Percentiles rank a stretch among this genome's conserved stretches.
These are phyloP conservation scores for Clarias magur DNA, from an alignment of 2,113 vertebrate species.

Conservation along the genomic window DNA sequence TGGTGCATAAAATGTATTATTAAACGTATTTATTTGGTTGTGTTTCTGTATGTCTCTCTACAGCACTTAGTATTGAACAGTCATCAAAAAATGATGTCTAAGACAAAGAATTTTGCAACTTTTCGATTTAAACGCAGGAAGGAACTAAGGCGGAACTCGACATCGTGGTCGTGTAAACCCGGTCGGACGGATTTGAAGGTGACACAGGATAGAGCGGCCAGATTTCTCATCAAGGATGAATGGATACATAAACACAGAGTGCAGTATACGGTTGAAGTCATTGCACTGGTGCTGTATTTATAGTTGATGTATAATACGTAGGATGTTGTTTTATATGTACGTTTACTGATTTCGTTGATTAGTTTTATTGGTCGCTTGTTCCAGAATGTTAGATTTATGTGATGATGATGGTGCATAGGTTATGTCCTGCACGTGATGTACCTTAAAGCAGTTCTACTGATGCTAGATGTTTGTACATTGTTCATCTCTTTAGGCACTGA, in stretches of 20 bases:
- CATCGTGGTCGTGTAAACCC: not conserved
- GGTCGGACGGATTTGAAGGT: constrained; percentile 31
- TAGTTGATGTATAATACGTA: not conserved
- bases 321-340: not conserved
- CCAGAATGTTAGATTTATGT: not conserved
- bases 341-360: not conserved
- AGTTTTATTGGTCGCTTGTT: not conserved
- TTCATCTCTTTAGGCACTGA: not conserved
- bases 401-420: not conserved
- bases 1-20: too few relatives aligned
- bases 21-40: not conserved
- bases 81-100: not conserved
- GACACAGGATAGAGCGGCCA: not conserved
- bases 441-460: too few relatives aligned
- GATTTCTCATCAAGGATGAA: constrained; percentile 40
- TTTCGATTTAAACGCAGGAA: not conserved
- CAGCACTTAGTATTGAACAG: not conserved
- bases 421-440: not conserved
- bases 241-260: constrained; percentile 13
- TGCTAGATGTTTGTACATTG: not conserved
- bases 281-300: not conserved
- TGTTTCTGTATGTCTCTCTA: not conserved
- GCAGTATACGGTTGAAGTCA: not conserved
- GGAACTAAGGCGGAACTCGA: constrained; percentile 19
- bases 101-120: not conserved